A percentile compares a stretch with the other conserved stretches of the same genome.
Conservation (phyloP, 2,888 invertebrate species). For the Buathra laborator region DNA sequence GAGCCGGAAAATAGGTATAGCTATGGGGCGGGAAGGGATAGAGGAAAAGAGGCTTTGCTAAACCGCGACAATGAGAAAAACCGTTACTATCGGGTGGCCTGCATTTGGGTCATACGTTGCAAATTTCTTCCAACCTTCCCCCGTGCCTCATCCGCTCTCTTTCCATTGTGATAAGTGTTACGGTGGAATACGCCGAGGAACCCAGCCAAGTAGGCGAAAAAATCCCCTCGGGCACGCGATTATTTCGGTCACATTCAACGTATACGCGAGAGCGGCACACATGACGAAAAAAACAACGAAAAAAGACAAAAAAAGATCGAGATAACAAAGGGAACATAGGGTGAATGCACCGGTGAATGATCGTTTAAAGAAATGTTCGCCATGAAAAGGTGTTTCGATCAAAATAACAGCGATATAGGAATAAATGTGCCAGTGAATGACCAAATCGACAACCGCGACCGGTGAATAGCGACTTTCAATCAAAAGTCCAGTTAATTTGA, state of each 20-base stretch:
- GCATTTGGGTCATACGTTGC: conserved; percentile 66
- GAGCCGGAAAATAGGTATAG: conserved; percentile 52
- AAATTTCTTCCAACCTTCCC: conserved; percentile 50
- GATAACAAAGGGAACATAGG: conserved; percentile 6
- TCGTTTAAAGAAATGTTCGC: neutral
- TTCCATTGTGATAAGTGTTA: conserved; percentile 71
- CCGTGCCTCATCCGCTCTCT: conserved; percentile 33
- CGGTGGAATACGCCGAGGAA: conserved; percentile 59
- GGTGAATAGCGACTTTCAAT: no score
- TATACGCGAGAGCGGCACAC: conserved; percentile 35
- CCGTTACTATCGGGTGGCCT: conserved; percentile 56
- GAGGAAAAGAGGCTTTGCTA: conserved; percentile 41
- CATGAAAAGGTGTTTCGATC: no score
- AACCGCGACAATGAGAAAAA: conserved; percentile 63
- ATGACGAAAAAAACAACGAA: neutral
- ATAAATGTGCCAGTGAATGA: no score
- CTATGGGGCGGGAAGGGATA: conserved; percentile 5
- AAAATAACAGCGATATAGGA: no score
- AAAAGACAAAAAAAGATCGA: neutral
- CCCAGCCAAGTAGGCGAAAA: conserved; percentile 69
- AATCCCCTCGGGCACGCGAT: conserved; percentile 44
- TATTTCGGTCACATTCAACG: conserved; percentile 52
- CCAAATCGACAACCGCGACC: no score
- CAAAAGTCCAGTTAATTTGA: no score
- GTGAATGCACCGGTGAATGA: neutral